Evolutionary conservation across 2,888 invertebrate species (phyloP).

Genomic region (Seira sanloemensis): DNA sequence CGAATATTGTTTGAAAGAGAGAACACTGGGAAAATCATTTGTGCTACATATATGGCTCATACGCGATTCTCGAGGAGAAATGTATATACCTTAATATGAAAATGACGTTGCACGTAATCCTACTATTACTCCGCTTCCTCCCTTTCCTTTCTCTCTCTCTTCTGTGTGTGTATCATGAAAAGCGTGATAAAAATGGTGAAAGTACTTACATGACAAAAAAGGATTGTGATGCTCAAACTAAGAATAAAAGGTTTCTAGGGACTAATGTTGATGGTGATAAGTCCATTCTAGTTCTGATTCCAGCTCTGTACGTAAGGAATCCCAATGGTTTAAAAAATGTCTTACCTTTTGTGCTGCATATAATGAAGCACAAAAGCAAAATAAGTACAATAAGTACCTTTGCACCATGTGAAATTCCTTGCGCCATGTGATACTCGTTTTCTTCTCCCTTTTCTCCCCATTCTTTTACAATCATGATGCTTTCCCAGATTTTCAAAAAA

Average conservation of each 20-base stretch:
- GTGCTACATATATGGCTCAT: no score
- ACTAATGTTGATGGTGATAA: conserved; percentile 58
- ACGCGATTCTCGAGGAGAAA: neutral
- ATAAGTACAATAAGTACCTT: no score
- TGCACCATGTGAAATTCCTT: no score
- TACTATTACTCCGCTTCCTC: conserved; percentile 51
- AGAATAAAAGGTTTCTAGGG: conserved; percentile 63
- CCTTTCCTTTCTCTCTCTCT: conserved; percentile 26
- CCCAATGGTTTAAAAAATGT: neutral
- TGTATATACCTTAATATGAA: neutral
- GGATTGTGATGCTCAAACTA: conserved; percentile 60
- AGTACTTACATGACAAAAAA: conserved; percentile 57
- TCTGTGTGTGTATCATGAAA: conserved; percentile 32
- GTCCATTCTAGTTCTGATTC: conserved; percentile 39
- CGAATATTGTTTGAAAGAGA: neutral
- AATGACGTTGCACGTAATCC: conserved; percentile 45
- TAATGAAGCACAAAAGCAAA: neutral
- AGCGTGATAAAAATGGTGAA: conserved; percentile 57
- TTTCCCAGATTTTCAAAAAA: no score
- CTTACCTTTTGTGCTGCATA: neutral
- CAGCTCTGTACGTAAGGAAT: neutral
- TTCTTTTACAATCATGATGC: neutral
- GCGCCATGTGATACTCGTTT: neutral
- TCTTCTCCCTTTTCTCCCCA: neutral
- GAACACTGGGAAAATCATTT: neutral